phyloP scores from a whole-genome alignment of 2,888 invertebrate genomes.

The Caradrina clavipalpis region DNA sequence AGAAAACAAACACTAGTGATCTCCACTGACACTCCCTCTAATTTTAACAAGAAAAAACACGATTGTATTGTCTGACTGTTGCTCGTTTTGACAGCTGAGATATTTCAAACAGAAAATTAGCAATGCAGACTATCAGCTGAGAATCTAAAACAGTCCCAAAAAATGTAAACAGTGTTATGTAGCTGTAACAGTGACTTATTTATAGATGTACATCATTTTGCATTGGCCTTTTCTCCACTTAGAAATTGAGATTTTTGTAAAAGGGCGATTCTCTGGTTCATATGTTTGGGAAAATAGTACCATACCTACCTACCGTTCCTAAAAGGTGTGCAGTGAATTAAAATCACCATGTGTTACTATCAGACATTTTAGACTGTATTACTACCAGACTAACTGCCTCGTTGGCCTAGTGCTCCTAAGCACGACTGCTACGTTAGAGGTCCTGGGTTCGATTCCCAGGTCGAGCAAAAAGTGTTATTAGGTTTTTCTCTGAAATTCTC shows the following conservation, averaged over 20 bases:
- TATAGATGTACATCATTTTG: neutral
- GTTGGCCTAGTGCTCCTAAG: too few species aligned
- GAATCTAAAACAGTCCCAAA: slow-evolving; percentile 12
- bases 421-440: too few species aligned
- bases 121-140: slow-evolving; percentile 23
- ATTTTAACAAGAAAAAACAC: neutral
- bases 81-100: slow-evolving; percentile 28
- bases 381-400: too few species aligned
- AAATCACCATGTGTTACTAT: too few species aligned
- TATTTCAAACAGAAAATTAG: slow-evolving; percentile 17
- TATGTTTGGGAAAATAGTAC: too few species aligned
- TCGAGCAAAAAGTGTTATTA: too few species aligned
- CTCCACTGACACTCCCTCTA: slow-evolving; percentile 15
- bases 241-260: neutral
- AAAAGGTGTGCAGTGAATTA: too few species aligned
- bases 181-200: neutral
- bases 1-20: slow-evolving; percentile 21
- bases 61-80: slow-evolving; percentile 30
- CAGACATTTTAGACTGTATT: too few species aligned
- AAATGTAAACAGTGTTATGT: slow-evolving; percentile 22
- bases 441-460: too few species aligned
- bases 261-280: too few species aligned
- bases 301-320: too few species aligned
- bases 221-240: neutral
- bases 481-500: too few species aligned